Evolutionary conservation across 2,888 invertebrate genomes (phyloP), one percentile per base, ranked within the genome.

Genomic region (Drosophila neonasuta): DNA sequence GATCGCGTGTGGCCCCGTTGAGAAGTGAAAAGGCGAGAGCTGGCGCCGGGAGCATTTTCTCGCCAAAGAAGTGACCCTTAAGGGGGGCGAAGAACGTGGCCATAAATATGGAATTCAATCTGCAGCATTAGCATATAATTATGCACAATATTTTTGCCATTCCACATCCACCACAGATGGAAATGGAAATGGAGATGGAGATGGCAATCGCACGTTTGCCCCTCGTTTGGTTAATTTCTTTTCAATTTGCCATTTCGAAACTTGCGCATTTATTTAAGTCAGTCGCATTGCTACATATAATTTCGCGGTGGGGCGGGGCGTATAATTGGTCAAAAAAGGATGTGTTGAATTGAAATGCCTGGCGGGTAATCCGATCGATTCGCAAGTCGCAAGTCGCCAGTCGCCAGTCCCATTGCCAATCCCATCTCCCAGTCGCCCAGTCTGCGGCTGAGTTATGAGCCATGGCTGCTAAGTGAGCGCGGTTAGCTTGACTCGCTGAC

Each of bases 261-360:
- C 69, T 80, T n/a, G 83, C 87, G 86, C 83, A 84, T 84, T 84
- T 86, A 87, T 84, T 84, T 85, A 85, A 84, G 83, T 83, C 86
- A 74, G 66, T 55, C 67, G 80, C 77, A 70, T 73, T 71, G 79
- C 68, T 85, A 36, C 36, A 6, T 36, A 85, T 86, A 83, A 86
- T 83, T 82, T 82, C 84, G 56, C 63, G 64, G 48, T 24, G 29
- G 56, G 32, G 45, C 60, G 46, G 13, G 32, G 61, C 45, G 64
- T 82, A 79, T 81, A 81, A 81, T 81, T 81, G 80, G 71, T 61
- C 74, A 69, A 29, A 77, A 86, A 77, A 86, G 83, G 88, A 87
- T 87, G 88, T 85, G 85, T 85, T 85, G 85, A 85, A 85, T 88
- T 86, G 81, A 80, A 86, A 77, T 74, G 85, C 88, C 85, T 87